Base-by-base conservation (phyloP, 2,888 invertebrate genomes). In the Athalia circularis region DNA sequence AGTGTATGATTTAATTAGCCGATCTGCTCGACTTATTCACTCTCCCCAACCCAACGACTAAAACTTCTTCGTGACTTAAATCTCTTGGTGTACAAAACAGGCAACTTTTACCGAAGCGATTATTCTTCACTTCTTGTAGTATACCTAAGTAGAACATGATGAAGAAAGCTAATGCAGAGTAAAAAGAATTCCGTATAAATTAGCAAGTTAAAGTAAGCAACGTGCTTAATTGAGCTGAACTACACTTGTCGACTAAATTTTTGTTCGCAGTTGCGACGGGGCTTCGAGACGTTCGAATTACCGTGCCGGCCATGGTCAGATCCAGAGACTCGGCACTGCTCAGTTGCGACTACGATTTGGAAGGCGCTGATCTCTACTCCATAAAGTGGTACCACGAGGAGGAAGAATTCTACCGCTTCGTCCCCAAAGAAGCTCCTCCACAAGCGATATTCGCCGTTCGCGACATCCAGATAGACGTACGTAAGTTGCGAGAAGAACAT, bases 351-450 rank as follows among this genome's bases (percentile, higher is more conserved):
- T 90, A 89, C 81, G 88, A 89, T 29, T 82, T 90, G 50, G 86
- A 89, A 59, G 85, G 85, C 6, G 84, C 83, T 50, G 79, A 84
- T 67, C 92, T 96, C 5, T 95, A 95, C 91, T 94, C 95, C 81
- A 94, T 95, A 87, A 93, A 95, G 88, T 96, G 95, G 95, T 95
- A 95, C 90, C 92, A 94, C 79, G 94, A 94, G 4, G 93, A 94
- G 81, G 92, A 93, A 5, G 95, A 96, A 91, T 95, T 96, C 92
- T 96, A 95, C 91, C 92, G 95, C 85, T 95, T 92, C 87, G 94
- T 95, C 80, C 95, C 95, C 5, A 92, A 94, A 78, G 95, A 95
- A 85, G 92, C 93, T 86, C 95, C 95, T 0, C 94, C 95, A 0
- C 93, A 94, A 4, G 92, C 93, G 89, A 94, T 94, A 52, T 95